phyloP scores from a whole-genome alignment of 2,888 invertebrate species.

The Elegia similella region DNA sequence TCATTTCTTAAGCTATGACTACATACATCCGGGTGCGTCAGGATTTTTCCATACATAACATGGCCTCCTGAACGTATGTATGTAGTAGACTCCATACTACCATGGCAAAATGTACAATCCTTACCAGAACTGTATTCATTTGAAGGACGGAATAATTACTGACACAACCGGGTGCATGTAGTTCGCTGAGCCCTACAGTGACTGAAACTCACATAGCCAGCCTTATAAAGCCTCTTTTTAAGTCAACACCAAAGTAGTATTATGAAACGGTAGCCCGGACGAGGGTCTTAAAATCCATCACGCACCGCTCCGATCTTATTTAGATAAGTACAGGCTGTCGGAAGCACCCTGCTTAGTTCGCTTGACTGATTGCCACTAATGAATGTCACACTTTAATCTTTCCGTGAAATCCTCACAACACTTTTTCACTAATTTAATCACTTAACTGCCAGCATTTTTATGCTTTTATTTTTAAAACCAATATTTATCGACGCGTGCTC shows the following conservation, averaged over 20 bases:
- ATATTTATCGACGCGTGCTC: background rate
- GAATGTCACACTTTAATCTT: slow-evolving; percentile 70
- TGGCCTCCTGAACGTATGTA: no score
- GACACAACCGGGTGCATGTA: no score
- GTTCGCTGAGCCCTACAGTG: no score
- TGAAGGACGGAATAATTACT: no score
- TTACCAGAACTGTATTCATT: no score
- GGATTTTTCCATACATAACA: no score
- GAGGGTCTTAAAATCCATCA: slow-evolving; percentile 74
- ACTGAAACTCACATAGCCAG: no score
- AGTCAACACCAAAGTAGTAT: background rate
- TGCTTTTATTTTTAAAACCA: background rate
- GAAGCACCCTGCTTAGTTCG: slow-evolving; percentile 69
- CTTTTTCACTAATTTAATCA: slow-evolving; percentile 11
- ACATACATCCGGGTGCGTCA: no score
- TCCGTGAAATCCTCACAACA: slow-evolving; percentile 34
- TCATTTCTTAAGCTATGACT: no score
- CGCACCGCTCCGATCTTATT: slow-evolving; percentile 75
- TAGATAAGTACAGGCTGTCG: slow-evolving; percentile 72
- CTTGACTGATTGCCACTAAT: slow-evolving; percentile 76
- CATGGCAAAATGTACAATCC: no score
- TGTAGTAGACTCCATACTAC: no score
- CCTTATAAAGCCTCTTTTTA: no score
- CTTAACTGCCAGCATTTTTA: background rate
- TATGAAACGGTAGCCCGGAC: slow-evolving; percentile 37